Percentiles rank a stretch among this genome's conserved stretches.
phyloP scores from a whole-genome alignment of 1,140 invertebrate genomes.

The Eulimnadia texana region DNA sequence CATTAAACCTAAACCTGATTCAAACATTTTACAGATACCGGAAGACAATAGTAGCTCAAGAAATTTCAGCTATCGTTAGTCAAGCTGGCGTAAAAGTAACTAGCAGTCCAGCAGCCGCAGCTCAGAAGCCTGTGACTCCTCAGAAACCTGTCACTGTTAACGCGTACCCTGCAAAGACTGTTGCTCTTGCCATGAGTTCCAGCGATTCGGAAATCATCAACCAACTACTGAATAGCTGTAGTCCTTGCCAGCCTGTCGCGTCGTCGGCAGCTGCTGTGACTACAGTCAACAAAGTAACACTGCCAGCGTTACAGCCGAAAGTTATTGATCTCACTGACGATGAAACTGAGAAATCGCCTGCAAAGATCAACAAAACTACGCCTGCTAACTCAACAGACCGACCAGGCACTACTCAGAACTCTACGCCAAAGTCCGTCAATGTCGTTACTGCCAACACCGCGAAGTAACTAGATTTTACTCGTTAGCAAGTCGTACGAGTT shows the following conservation, averaged over 20 bases:
- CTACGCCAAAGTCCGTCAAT: background rate
- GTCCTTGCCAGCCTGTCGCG: background rate
- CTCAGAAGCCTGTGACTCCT: too few species aligned
- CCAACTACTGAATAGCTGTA: background rate
- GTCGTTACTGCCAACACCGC: too few species aligned
- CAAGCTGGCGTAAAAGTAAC: too few species aligned
- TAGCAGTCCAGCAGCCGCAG: too few species aligned
- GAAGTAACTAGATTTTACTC: background rate
- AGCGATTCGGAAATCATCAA: background rate
- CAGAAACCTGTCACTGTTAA: too few species aligned
- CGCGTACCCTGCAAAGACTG: too few species aligned
- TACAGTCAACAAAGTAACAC: conserved; percentile 13
- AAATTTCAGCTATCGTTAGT: too few species aligned
- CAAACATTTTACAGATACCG: too few species aligned
- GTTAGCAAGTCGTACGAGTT: background rate
- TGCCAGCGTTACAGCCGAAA: conserved; percentile 12
- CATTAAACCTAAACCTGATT: too few species aligned
- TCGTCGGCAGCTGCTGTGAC: background rate
- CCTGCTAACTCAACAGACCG: background rate
- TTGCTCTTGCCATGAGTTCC: too few species aligned
- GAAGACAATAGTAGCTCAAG: too few species aligned
- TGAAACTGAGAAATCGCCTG: conserved; percentile 18
- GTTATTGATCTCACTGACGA: conserved; percentile 20
- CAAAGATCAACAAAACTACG: background rate
- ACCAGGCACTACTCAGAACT: background rate